Percentiles rank a stretch among this genome's conserved stretches.
Evolutionary conservation across 2,797 vertebrate genomes (phyloP).

Genomic region (Ciconia nigra): DNA sequence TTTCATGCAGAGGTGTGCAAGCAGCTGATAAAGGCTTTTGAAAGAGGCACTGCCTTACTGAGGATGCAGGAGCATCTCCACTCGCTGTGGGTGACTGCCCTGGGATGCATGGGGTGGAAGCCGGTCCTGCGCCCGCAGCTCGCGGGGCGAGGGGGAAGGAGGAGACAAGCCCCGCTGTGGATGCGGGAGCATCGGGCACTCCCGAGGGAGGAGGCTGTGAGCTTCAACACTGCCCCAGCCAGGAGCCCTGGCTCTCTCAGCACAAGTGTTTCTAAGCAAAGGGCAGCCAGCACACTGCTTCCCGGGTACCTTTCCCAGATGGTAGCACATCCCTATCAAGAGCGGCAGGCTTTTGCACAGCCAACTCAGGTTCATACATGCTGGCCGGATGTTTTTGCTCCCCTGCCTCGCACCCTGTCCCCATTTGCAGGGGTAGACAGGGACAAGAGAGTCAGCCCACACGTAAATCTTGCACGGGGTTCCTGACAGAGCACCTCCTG

Average conservation of each 20-base stretch:
- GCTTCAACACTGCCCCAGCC: rapidly evolving
- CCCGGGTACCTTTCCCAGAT: background rate
- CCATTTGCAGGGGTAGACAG: background rate
- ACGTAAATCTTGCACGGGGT: rapidly evolving
- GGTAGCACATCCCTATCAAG: background rate
- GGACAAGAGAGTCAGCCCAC: background rate
- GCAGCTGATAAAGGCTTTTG: background rate
- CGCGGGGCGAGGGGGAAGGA: rapidly evolving
- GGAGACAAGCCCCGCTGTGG: background rate
- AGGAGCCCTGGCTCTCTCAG: background rate
- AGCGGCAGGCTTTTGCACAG: background rate
- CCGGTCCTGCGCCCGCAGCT: rapidly evolving
- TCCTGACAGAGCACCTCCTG: background rate
- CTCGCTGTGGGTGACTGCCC: background rate
- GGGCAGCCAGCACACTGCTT: background rate
- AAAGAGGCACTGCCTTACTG: background rate
- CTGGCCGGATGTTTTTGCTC: background rate
- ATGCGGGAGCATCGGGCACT: rapidly evolving
- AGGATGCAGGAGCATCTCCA: background rate
- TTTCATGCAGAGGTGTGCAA: background rate
- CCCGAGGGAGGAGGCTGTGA: background rate
- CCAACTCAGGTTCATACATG: rapidly evolving
- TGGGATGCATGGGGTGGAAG: background rate
- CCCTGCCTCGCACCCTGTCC: background rate
- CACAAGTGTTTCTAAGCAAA: rapidly evolving